These are phyloP conservation scores for Camarhynchus parvulus DNA, from an alignment of 2,113 vertebrate species.

Conservation along the genomic window DNA sequence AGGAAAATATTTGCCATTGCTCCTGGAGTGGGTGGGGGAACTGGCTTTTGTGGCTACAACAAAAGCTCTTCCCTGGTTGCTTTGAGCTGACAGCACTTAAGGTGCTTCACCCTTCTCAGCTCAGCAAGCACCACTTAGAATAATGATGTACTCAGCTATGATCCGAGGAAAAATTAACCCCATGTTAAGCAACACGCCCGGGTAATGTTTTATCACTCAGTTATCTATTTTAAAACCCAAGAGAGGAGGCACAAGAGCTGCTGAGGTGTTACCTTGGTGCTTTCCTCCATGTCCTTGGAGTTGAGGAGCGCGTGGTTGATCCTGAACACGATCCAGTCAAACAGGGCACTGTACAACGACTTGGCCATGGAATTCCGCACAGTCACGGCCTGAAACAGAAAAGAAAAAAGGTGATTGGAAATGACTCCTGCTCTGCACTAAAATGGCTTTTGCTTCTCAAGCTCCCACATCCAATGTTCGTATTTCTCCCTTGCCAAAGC, in stretches of 20 bases:
- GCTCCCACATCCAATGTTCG: accelerated
- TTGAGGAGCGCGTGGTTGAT: slow-evolving; percentile 98
- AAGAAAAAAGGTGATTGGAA: neutral
- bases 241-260: neutral
- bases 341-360: slow-evolving; percentile 94
- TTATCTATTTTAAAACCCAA: neutral
- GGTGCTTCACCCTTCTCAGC: neutral
- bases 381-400: slow-evolving; percentile 84
- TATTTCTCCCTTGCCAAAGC: neutral
- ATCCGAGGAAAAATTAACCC: neutral
- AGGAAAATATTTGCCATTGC: neutral
- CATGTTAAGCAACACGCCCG: neutral
- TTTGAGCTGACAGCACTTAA: neutral
- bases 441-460: neutral
- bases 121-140: neutral
- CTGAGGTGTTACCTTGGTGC: slow-evolving; percentile 80
- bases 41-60: neutral
- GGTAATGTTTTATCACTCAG: neutral
- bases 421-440: neutral
- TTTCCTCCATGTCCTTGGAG: slow-evolving; percentile 90
- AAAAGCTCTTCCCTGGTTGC: neutral
- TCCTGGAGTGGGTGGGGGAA: neutral
- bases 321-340: slow-evolving; percentile 99
- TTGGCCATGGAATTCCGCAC: slow-evolving; percentile 98
- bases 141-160: neutral